Evolutionary conservation across 2,888 invertebrate species (phyloP).

Genomic region (Cataglyphis albicans): DNA sequence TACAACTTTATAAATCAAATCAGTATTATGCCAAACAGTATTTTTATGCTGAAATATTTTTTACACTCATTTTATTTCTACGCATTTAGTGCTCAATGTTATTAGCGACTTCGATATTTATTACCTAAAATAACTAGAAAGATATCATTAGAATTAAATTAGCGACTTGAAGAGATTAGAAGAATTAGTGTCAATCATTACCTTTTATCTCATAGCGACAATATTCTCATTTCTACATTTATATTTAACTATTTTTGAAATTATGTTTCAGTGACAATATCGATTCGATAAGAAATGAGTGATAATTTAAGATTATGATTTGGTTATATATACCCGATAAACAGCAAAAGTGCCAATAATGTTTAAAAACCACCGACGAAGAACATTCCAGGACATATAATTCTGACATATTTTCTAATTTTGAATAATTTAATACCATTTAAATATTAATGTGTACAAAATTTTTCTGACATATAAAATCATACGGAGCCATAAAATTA

Average conservation of each 20-base stretch:
- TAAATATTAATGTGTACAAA: not conserved
- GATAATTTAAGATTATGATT: not conserved
- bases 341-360: not conserved
- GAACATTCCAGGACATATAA: not conserved
- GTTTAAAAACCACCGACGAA: not conserved
- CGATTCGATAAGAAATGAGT: not conserved
- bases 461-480: not conserved
- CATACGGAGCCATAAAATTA: not conserved
- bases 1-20: not conserved
- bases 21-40: constrained; percentile 11
- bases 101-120: not conserved
- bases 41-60: constrained; percentile 16
- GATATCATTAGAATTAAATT: not conserved
- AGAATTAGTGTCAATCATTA: not conserved
- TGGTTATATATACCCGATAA: not conserved
- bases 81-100: not conserved
- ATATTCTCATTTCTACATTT: constrained; percentile 26
- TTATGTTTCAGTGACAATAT: not conserved
- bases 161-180: not conserved
- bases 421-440: no score
- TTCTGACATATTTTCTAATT: not conserved
- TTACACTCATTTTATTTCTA: not conserved
- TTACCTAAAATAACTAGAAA: not conserved
- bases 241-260: not conserved
- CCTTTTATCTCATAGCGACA: constrained; percentile 17